Evolutionary conservation across 2,797 vertebrate genomes (phyloP).

Genomic region (Sandelia bainsii): DNA sequence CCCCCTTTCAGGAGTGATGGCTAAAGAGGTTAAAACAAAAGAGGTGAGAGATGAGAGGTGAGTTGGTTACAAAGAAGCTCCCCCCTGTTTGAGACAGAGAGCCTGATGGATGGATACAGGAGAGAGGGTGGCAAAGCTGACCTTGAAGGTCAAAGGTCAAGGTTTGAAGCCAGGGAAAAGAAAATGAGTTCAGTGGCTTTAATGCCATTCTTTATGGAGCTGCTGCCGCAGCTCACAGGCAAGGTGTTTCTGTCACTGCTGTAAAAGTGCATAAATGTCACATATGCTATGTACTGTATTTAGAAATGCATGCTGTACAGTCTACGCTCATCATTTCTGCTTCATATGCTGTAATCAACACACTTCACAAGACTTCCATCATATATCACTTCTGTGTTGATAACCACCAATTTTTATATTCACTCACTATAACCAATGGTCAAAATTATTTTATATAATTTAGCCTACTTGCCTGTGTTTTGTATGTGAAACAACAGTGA

Average conservation of each 20-base stretch:
- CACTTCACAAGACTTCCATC: no score
- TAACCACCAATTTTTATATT: no score
- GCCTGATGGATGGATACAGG: constrained; percentile 69
- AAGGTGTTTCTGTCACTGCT: background rate
- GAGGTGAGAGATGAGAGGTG: constrained; percentile 64
- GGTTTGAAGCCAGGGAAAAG: constrained; percentile 75
- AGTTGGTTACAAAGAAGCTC: constrained; percentile 53
- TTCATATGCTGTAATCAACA: no score
- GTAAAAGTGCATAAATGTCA: background rate
- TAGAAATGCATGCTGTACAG: constrained; percentile 2
- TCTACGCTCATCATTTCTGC: no score
- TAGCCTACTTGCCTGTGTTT: no score
- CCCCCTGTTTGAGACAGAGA: constrained; percentile 49
- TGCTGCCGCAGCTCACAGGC: constrained; percentile 30
- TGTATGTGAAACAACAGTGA: no score
- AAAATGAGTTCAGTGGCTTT: constrained; percentile 83
- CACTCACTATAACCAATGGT: no score
- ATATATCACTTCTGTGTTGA: no score
- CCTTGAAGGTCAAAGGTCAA: constrained; percentile 79
- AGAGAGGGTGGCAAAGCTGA: constrained; percentile 61
- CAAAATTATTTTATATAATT: no score
- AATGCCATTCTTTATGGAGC: constrained; percentile 67
- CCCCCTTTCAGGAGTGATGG: constrained; percentile 76
- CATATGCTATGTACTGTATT: background rate
- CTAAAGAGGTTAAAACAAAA: constrained; percentile 87